Base-by-base conservation (phyloP, 2,888 invertebrate genomes). In the Trachelus iudaicus region DNA sequence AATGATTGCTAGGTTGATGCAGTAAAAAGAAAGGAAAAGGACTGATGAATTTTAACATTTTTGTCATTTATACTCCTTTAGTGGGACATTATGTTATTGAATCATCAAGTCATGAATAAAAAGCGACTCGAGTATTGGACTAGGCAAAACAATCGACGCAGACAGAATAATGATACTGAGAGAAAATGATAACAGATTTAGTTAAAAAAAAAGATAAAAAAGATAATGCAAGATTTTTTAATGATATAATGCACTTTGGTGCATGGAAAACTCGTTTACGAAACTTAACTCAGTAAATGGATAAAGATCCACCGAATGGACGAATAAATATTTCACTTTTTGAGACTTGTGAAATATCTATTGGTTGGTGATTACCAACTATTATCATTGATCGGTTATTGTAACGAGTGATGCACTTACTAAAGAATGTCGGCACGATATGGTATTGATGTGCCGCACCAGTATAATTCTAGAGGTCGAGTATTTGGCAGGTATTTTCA, bases 401-500 rank as follows among this genome's bases (percentile, higher is more conserved):
- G 23, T 56, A 23, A 56, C 56, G 56, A 56, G 56, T 56, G 56
- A 56, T 56, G 56, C 56, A 56, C 23, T 56, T 23, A 56, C 23
- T 23, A 56, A 23, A 2, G 56, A 56, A 56, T 56, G 56, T 56
- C 23, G 56, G 9, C 23, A 56, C 9, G 23, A 56, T 31, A 33
- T 34, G 34, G 71, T 71, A 71, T 31, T 31, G 31, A 31, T 12
- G 34, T 71, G 71, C 71, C 34, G 71, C 31, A 71, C 23, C 56
- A 56, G 56, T 34, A 35, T 74, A 37, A 37, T 37, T 74, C 74
- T 74, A 74, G 34, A 33, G 74, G 35, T 74, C 15, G 85, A 85
- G 83, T 85, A 83, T 85, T 79, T 75, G 76, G 75, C 84, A 83
- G 85, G 84, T 83, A 83, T 81, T 78, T 76, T 71, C 40, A 75